Conservation (phyloP, 2,888 invertebrate genomes). For the Brenthis hecate region DNA sequence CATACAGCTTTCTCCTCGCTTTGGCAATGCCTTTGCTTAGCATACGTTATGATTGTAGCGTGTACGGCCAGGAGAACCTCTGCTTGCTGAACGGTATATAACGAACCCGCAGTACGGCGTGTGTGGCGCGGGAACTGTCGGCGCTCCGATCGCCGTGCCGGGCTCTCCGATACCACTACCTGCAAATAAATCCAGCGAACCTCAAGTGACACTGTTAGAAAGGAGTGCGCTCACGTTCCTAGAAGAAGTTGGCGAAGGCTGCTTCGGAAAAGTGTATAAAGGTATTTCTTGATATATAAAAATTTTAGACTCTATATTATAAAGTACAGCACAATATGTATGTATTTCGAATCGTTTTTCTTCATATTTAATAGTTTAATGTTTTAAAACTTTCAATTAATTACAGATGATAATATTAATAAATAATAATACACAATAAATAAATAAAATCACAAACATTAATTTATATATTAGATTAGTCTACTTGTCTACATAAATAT, state of each 20-base stretch:
- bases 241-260: conserved; percentile 92
- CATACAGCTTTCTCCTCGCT: conserved; percentile 32
- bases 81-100: conserved; percentile 88
- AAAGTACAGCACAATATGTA: not conserved
- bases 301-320: not conserved
- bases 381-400: too few relatives aligned
- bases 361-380: not conserved
- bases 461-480: too few relatives aligned
- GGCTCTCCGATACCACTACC: conserved; percentile 47
- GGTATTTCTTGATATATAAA: conserved; percentile 71
- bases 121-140: conserved; percentile 62
- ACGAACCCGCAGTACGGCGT: conserved; percentile 89
- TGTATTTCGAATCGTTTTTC: not conserved
- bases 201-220: conserved; percentile 83
- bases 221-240: conserved; percentile 86
- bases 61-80: conserved; percentile 81
- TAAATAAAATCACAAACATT: too few relatives aligned
- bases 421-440: too few relatives aligned
- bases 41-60: conserved; percentile 65
- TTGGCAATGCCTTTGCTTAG: conserved; percentile 42
- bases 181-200: conserved; percentile 58
- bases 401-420: too few relatives aligned
- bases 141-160: conserved; percentile 41
- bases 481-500: too few relatives aligned
- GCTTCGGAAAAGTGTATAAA: conserved; percentile 94